Evolutionary conservation across 2,797 vertebrate genomes (phyloP), one percentile per base, ranked within the genome.

Genomic region (Enteromius treurensis): DNA sequence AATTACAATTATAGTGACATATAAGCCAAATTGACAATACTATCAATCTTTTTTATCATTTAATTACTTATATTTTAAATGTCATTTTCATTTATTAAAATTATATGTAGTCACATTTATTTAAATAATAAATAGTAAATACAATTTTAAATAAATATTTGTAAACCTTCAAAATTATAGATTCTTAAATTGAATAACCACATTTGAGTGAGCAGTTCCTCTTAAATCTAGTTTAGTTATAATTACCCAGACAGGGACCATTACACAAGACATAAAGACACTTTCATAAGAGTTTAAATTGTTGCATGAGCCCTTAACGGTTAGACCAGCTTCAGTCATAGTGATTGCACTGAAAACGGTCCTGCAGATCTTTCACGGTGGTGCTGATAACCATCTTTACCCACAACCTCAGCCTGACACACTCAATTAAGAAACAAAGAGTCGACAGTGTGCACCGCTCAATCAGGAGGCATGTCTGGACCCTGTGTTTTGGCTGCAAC

Each of bases 361-460:
- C 51, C 40, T 37, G 17, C 55, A 60, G 67, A 45, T 80, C 37
- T 67, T 80, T 68, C 23, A 32, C 8, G 29, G 71, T 37, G 47
- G 42, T 53, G 51, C 71, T 69, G 83, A 85, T 81, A 85, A 77
- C 8, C 29, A 81, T 81, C 71, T 81, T 34, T 58, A 19, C 26
- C 23, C 67, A 40, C 64, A 75, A 70, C 32, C 79, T 62, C 23
- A 77, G 51, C 79, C 14, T 70, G 64, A 40, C 83, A 32, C 32
- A 55, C 70, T 85, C 58, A 26, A 77, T n/a, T 29, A 51, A 15
- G 21, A 45, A 19, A 75, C 51, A 51, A 62, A 85, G 71, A 77
- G 40, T 68, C 53, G n/a, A 77, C 73, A 81, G 75, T 69, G 78
- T 58, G 23, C 10, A 0, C 34, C 42, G 21, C 69, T 67, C 65